These are phyloP conservation scores for Caenorhabditis zanzibari DNA, from an alignment of 2,888 invertebrate species.

Conservation along the genomic window DNA sequence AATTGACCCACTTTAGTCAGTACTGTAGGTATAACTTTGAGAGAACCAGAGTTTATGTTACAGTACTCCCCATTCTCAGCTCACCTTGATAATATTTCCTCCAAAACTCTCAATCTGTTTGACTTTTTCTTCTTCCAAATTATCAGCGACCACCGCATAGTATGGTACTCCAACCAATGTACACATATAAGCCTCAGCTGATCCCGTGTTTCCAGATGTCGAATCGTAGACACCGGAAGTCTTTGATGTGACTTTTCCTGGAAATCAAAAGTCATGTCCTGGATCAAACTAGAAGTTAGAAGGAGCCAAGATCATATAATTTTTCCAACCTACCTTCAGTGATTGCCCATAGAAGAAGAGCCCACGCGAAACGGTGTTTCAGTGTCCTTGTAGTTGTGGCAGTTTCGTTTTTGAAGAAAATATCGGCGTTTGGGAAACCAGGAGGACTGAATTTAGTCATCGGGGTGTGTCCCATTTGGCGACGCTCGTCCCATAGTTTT, in stretches of 20 bases:
- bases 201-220: slow-evolving; percentile 80
- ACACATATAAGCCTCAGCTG: slow-evolving; percentile 80
- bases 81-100: slow-evolving; percentile 74
- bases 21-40: too few species aligned
- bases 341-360: slow-evolving; percentile 78
- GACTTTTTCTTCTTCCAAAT: slow-evolving; percentile 76
- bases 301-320: too few species aligned
- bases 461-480: slow-evolving; percentile 76
- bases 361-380: slow-evolving; percentile 81
- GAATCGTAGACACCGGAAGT: slow-evolving; percentile 79
- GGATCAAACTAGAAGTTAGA: background rate
- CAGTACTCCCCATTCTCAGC: background rate
- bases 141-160: slow-evolving; percentile 77
- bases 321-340: slow-evolving; percentile 74
- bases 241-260: slow-evolving; percentile 60
- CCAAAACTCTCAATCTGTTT: slow-evolving; percentile 74
- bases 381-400: slow-evolving; percentile 73
- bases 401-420: slow-evolving; percentile 79
- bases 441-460: slow-evolving; percentile 67
- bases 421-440: slow-evolving; percentile 70
- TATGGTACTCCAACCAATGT: slow-evolving; percentile 74
- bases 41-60: too few species aligned
- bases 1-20: too few species aligned
- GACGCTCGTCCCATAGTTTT: slow-evolving; percentile 75
- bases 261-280: background rate